A percentile compares a stretch with the other conserved stretches of the same genome.
phyloP scores from a whole-genome alignment of 2,113 vertebrate species.

The Australoheros scitulus region DNA sequence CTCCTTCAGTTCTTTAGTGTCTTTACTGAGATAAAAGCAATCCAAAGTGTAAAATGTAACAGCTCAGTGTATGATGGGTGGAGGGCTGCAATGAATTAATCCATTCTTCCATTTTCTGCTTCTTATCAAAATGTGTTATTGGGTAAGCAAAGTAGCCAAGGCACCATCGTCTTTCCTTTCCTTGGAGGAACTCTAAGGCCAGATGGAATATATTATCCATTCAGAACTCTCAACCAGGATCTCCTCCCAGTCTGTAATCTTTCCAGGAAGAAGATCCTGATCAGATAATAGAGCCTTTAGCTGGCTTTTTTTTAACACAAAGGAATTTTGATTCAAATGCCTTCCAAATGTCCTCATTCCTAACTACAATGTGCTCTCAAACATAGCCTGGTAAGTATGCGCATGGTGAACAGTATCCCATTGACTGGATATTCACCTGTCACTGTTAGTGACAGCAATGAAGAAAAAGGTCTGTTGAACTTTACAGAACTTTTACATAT shows the following conservation, averaged over 20 bases:
- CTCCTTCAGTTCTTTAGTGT: background rate
- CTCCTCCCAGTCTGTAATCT: background rate
- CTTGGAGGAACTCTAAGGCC: background rate
- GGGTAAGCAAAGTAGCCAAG: background rate
- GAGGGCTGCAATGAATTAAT: background rate
- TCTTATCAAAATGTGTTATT: background rate
- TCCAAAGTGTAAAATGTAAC: background rate
- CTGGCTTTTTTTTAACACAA: background rate
- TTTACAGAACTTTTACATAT: background rate
- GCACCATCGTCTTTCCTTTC: background rate
- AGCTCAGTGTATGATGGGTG: background rate
- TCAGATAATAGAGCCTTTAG: background rate
- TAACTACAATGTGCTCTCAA: background rate
- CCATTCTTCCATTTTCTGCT: background rate
- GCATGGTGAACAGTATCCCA: background rate
- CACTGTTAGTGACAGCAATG: background rate
- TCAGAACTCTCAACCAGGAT: background rate
- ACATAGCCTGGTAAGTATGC: background rate
- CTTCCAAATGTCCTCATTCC: background rate
- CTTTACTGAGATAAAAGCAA: background rate
- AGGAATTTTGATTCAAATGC: background rate
- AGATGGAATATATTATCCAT: constrained; percentile 11
- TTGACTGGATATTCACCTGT: background rate
- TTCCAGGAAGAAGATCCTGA: background rate
- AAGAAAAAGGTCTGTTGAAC: background rate